Base-by-base conservation (phyloP, 2,113 vertebrate species). In the Heloderma charlesbogerti region DNA sequence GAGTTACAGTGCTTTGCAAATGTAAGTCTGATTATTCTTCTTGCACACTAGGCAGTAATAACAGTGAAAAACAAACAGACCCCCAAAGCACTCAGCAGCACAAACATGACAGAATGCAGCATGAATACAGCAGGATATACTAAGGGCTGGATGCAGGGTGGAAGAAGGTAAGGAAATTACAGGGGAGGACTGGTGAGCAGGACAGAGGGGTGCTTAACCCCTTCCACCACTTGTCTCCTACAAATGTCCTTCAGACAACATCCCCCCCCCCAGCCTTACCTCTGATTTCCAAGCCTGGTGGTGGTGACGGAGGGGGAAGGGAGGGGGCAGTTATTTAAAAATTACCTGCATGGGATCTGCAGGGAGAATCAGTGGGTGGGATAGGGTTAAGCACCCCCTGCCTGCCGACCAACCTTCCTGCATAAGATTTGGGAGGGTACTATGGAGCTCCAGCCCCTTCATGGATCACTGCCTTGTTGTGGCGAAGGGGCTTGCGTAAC, bases 1-100 rank as follows among this genome's bases (percentile, higher is more conserved):
- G 88, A 89, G 6, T 27, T 78, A 34, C 45, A 12, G 72, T 89
- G 88, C 69, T 80, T 75, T 29, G 77, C 51, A 43, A 82, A 90
- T 82, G 83, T 71, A 40, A 66, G 40, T 84, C 89, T 78, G 78
- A n/a, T 57, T 27, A 4, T 67, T 78, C 9, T 22, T 45, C 57
- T 66, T n/a, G 25, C 31, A 87, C 87, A 88, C 1, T 84, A 15
- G 80, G 15, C 1, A 72, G 10, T 79, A 79, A 67, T 86, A 27
- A 48, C 5, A 88, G 10, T 40, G 1, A 83, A 27, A 82, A 27
- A 79, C 10, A 79, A 37, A 18, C 72, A n/a, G 3, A 75, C 1
- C 72, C 18, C 27, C 20, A n/a, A 67, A 48, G 48, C 25, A n/a
- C 4, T 63, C 37, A 78, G 16, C 1, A 66, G 48, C 31, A 3